A percentile compares a stretch with the other conserved stretches of the same genome.
These are phyloP conservation scores for Agrypnia vestita DNA, from an alignment of 1,140 invertebrate species.

Conservation along the genomic window DNA sequence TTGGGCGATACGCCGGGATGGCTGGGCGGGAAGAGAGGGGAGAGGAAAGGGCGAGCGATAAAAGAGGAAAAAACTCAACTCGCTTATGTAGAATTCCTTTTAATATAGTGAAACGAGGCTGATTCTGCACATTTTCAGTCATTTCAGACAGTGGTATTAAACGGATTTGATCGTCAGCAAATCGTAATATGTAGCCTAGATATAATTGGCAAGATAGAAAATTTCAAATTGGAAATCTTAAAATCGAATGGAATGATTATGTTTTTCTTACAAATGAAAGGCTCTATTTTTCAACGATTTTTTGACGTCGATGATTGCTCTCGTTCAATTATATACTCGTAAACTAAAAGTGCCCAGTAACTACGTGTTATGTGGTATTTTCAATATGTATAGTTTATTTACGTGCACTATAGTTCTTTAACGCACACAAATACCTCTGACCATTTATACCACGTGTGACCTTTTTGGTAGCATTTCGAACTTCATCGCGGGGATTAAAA, in stretches of 20 bases:
- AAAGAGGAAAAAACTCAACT: constrained; percentile 49
- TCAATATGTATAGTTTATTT: no score
- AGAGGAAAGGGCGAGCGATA: constrained; percentile 23
- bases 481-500: no score
- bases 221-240: background rate
- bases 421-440: no score
- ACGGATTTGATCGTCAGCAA: constrained; percentile 28
- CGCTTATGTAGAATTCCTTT: constrained; percentile 53
- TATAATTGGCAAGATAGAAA: constrained; percentile 41
- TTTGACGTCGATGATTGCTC: no score
- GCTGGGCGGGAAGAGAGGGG: background rate
- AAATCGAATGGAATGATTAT: background rate
- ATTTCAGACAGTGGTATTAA: constrained; percentile 45
- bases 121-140: constrained; percentile 49
- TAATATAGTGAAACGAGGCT: constrained; percentile 53
- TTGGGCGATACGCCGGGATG: constrained; percentile 41
- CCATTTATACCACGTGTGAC: no score
- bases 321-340: no score
- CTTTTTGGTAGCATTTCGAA: no score
- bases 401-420: no score
- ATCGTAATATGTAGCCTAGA: constrained; percentile 38
- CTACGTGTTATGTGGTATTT: no score
- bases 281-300: no score
- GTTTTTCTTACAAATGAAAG: background rate
- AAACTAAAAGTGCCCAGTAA: no score